A percentile compares a stretch with the other conserved stretches of the same genome.
phyloP scores from a whole-genome alignment of 2,888 invertebrate species.

The Drosophila atroscutellata region DNA sequence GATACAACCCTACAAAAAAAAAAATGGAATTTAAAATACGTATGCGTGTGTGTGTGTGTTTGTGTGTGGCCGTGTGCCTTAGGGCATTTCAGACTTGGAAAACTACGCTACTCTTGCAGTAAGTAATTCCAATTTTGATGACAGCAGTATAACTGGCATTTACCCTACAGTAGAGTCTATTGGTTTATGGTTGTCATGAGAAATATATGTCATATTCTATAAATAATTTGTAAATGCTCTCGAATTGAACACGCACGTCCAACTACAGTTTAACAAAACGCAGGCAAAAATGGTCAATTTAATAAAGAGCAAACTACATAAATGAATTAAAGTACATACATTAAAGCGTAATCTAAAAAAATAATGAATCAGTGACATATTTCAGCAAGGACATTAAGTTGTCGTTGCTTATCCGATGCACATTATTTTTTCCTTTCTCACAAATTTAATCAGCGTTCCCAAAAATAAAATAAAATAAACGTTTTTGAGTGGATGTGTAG shows the following conservation, averaged over 20 bases:
- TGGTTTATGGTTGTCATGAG: background rate
- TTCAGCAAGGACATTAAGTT: conserved; percentile 26
- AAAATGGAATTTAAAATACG: conserved; percentile 7
- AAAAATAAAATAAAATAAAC: conserved; percentile 1
- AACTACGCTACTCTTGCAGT: conserved; percentile 28
- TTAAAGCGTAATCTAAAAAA: conserved; percentile 9
- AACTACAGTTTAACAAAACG: background rate
- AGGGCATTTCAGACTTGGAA: conserved; percentile 8
- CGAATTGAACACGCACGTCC: background rate
- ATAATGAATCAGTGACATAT: conserved; percentile 5
- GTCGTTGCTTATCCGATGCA: conserved; percentile 25
- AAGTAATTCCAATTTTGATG: conserved; percentile 43
- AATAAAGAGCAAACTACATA: conserved; percentile 1
- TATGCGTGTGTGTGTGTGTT: background rate
- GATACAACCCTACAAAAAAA: conserved; percentile 20
- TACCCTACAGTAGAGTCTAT: background rate
- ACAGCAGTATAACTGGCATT: background rate
- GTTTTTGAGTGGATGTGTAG: background rate
- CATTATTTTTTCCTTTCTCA: conserved; percentile 17
- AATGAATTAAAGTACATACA: conserved; percentile 9
- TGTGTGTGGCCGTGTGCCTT: background rate
- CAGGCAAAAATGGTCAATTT: background rate
- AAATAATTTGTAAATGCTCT: background rate
- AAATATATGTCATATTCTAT: background rate
- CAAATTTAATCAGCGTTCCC: conserved; percentile 24